phyloP scores from a whole-genome alignment of 2,113 vertebrate species.

The Anoplopoma fimbria region DNA sequence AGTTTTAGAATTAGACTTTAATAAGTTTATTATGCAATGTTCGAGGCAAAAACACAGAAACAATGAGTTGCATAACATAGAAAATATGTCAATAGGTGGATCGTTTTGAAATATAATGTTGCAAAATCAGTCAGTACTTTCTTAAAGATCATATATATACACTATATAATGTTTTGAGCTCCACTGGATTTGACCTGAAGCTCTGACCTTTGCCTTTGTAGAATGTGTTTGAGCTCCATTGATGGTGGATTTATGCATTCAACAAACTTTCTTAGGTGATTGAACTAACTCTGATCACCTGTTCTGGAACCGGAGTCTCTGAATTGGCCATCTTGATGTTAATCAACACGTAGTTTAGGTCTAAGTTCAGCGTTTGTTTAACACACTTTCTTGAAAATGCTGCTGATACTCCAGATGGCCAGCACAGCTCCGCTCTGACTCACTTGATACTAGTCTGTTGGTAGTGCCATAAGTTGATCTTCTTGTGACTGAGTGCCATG shows the following conservation, averaged over 20 bases:
- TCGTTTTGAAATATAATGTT: neutral
- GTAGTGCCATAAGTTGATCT: conserved; percentile 64
- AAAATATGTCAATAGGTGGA: neutral
- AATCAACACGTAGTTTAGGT: neutral
- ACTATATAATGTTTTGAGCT: neutral
- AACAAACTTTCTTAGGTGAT: neutral
- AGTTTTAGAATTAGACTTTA: too few relatives aligned
- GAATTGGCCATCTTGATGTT: neutral
- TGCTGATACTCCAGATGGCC: conserved; percentile 69
- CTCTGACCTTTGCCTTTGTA: neutral
- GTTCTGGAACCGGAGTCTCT: neutral
- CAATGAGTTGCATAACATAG: too few relatives aligned
- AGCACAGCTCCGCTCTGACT: conserved; percentile 21
- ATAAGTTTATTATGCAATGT: neutral
- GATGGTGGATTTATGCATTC: neutral
- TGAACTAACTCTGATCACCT: neutral
- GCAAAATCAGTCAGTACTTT: neutral
- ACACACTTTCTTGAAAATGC: neutral
- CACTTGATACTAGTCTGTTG: conserved; percentile 29
- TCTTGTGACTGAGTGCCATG: conserved; percentile 46
- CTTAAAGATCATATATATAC: neutral
- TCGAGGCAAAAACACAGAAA: too few relatives aligned
- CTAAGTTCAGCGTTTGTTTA: conserved; percentile 23
- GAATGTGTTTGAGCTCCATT: neutral
- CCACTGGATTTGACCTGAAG: neutral